Evolutionary conservation across 1,140 invertebrate species (phyloP), one percentile per base, ranked within the genome.

Genomic region (Contarinia nasturtii): DNA sequence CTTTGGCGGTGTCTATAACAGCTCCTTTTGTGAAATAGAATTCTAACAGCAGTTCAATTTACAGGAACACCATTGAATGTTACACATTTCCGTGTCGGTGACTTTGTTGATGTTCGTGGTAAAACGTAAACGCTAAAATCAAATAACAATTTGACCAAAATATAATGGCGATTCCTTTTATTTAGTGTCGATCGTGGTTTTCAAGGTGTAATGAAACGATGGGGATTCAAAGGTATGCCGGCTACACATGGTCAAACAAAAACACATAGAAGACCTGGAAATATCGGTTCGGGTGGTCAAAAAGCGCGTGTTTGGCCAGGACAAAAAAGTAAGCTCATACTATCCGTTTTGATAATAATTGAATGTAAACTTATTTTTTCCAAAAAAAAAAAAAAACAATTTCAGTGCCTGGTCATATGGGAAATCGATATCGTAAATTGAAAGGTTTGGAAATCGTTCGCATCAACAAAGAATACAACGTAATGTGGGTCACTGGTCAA

Each of bases 181-280:
- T 7, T 34, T 56, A 91, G 86, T 3, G 79, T 91, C 40, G 82
- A 91, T 59, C 74, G 82, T 59, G 95, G 94, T n/a, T 98, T 98
- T 60, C 93, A 98, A 77, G 95, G 96, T 45, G 95, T 96, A 0
- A 85, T 97, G 69, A 95, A 89, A 68, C 72, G 94, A 21, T 95
- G 89, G 78, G 89, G 89, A 37, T 93, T 98, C 58, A 83, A 87
- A 60, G 95, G 95, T 48, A 82, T 86, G 74, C 90, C 86, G 51
- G 83, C 83, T 8, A 79, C 80, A 44, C 92, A 95, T 62, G 93
- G 94, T 54, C 75, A 79, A 4, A 98, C 94, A 1, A 98, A 98
- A 74, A 88, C 84, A 18, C 93, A 98, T 65, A 73, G 94, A 53
- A 75, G 90, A 58, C 76, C 80, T 46, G 96, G 95, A 51, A 83